phyloP scores from a whole-genome alignment of 92 coral and sea anemone genomes.

The Scolanthus callimorphus region DNA sequence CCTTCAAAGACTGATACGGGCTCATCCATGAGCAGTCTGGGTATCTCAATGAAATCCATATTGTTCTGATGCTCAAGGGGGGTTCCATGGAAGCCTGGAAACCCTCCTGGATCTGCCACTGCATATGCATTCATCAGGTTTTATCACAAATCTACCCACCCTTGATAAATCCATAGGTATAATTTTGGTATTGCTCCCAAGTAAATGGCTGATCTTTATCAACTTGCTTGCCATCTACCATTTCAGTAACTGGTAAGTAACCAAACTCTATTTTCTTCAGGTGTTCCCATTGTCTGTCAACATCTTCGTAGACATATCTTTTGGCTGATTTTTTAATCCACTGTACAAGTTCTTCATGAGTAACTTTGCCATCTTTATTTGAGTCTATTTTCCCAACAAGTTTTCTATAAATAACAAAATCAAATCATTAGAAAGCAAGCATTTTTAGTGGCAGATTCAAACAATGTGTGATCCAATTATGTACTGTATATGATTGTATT shows the following conservation, averaged over 20 bases:
- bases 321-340: conserved; percentile 86
- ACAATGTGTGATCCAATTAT: too few relatives aligned
- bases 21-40: too few relatives aligned
- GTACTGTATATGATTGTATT: too few relatives aligned
- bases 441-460: too few relatives aligned
- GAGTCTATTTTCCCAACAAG: conserved; percentile 87
- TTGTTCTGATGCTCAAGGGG: too few relatives aligned
- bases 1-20: too few relatives aligned
- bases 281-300: conserved; percentile 94
- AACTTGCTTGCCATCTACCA: conserved; percentile 33
- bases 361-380: conserved; percentile 68
- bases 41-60: too few relatives aligned
- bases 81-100: too few relatives aligned
- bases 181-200: conserved; percentile 90
- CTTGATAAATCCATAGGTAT: conserved; percentile 83
- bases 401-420: conserved; percentile 48
- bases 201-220: conserved; percentile 51
- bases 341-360: conserved; percentile 73
- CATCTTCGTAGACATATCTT: conserved; percentile 93
- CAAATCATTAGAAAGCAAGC: too few relatives aligned
- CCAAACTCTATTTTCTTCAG: conserved; percentile 66
- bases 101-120: too few relatives aligned
- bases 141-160: too few relatives aligned
- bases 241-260: conserved; percentile 33
- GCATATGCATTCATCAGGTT: too few relatives aligned